Percentiles rank a stretch among this genome's conserved stretches.
These are phyloP conservation scores for Apus apus DNA, from an alignment of 2,113 vertebrate species.

Conservation along the genomic window DNA sequence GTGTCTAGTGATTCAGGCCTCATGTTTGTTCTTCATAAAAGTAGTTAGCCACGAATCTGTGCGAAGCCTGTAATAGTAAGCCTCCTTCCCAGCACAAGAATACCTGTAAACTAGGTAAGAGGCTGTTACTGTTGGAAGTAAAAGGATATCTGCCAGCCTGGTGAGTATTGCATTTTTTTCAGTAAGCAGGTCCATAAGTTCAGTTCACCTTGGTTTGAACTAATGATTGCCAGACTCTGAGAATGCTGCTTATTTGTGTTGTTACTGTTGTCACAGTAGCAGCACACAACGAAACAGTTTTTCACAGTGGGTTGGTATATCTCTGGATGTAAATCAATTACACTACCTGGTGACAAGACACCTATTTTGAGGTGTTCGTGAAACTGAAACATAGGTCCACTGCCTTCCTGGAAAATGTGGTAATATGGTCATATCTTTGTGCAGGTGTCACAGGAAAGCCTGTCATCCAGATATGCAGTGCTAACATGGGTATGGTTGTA, in stretches of 20 bases:
- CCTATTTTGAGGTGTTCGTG: background rate
- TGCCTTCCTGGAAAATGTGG: background rate
- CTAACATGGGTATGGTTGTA: rapidly evolving
- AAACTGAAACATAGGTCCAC: background rate
- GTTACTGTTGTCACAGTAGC: background rate
- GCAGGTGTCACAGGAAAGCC: background rate
- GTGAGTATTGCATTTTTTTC: conserved; percentile 10
- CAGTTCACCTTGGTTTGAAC: background rate
- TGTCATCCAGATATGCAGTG: background rate
- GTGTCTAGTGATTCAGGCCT: background rate
- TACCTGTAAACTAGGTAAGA: background rate
- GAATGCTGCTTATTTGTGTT: background rate
- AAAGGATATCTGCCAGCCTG: background rate
- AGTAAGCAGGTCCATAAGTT: background rate
- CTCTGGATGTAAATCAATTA: background rate
- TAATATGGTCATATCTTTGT: background rate
- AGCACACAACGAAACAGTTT: background rate
- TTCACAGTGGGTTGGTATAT: background rate
- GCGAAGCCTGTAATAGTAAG: background rate
- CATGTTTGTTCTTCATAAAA: background rate
- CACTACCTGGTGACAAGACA: background rate
- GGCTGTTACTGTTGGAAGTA: background rate
- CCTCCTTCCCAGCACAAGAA: background rate
- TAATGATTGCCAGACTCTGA: background rate
- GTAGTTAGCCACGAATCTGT: background rate